A percentile compares a stretch with the other conserved stretches of the same genome.
Conservation (phyloP, 2,113 vertebrate species). For the Spilogale gracilis region DNA sequence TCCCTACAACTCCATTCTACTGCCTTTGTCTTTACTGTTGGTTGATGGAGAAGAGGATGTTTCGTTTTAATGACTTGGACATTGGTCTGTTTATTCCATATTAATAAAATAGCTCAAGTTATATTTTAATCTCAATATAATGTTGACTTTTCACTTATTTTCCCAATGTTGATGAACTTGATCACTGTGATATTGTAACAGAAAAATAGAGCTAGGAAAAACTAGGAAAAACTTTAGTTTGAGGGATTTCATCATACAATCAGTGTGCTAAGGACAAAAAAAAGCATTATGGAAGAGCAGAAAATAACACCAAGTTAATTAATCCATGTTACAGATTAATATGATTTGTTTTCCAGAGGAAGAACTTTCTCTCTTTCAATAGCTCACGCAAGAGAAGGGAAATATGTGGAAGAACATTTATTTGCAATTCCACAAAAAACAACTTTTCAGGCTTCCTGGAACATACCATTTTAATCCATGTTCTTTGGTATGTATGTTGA, state of each 20-base stretch:
- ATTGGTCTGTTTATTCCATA: neutral
- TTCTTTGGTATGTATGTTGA: slow-evolving; percentile 3
- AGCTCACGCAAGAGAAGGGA: slow-evolving; percentile 30
- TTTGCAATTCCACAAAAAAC: slow-evolving; percentile 44
- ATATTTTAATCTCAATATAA: slow-evolving; percentile 40
- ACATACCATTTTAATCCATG: slow-evolving; percentile 23
- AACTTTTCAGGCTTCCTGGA: slow-evolving; percentile 50
- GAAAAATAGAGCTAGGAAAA: neutral
- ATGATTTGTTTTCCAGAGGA: slow-evolving; percentile 46
- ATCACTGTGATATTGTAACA: neutral
- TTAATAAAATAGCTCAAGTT: slow-evolving; percentile 41
- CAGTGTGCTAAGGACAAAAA: neutral
- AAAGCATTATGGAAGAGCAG: slow-evolving; percentile 44
- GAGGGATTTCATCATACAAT: neutral
- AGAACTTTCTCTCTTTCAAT: slow-evolving; percentile 31
- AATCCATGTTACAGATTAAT: slow-evolving; percentile 30
- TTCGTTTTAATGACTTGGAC: slow-evolving; percentile 5
- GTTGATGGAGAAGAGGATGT: neutral
- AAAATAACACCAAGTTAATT: slow-evolving; percentile 46
- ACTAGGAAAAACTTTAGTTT: neutral
- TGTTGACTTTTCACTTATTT: slow-evolving; percentile 15
- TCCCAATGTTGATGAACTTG: neutral
- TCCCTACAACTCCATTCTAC: neutral
- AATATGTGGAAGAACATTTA: slow-evolving; percentile 13
- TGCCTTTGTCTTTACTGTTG: neutral